A percentile compares a stretch with the other conserved stretches of the same genome.
These are phyloP conservation scores for Sus cebifrons DNA, from an alignment of 2,797 vertebrate species.

Conservation along the genomic window DNA sequence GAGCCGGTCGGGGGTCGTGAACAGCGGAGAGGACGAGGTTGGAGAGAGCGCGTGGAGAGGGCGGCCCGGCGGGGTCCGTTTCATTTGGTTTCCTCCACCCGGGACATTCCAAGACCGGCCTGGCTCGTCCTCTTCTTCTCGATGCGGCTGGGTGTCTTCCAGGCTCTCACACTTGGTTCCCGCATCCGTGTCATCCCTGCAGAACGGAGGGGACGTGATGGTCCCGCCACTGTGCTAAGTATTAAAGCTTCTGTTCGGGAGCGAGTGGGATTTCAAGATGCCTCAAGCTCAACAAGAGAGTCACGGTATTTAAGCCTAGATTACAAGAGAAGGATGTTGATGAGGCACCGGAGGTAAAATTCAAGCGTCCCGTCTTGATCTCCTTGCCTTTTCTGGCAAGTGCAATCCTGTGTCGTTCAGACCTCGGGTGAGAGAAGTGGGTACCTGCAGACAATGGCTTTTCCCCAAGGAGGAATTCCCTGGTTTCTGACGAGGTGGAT, in stretches of 20 bases:
- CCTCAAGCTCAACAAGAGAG: not conserved
- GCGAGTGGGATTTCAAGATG: not conserved
- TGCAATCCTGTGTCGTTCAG: not conserved
- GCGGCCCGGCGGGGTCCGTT: accelerated
- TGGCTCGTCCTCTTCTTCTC: not conserved
- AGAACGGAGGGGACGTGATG: not conserved
- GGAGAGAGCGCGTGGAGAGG: not conserved
- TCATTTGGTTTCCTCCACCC: not conserved
- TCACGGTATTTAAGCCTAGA: not conserved
- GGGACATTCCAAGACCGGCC: not conserved
- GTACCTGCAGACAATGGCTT: not conserved
- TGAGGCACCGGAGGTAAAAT: not conserved
- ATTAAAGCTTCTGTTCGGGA: not conserved
- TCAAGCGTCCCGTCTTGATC: not conserved
- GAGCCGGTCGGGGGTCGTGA: not conserved
- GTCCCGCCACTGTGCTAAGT: not conserved
- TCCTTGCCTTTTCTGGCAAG: not conserved
- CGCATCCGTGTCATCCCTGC: not conserved
- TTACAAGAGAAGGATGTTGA: not conserved
- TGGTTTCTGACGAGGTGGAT: not conserved
- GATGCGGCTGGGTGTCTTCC: not conserved
- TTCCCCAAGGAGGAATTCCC: no score
- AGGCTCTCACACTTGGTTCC: not conserved
- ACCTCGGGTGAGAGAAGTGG: not conserved
- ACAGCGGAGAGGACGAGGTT: not conserved